Evolutionary conservation across 1,140 invertebrate species (phyloP).

Genomic region (Caenorhabditis remanei): DNA sequence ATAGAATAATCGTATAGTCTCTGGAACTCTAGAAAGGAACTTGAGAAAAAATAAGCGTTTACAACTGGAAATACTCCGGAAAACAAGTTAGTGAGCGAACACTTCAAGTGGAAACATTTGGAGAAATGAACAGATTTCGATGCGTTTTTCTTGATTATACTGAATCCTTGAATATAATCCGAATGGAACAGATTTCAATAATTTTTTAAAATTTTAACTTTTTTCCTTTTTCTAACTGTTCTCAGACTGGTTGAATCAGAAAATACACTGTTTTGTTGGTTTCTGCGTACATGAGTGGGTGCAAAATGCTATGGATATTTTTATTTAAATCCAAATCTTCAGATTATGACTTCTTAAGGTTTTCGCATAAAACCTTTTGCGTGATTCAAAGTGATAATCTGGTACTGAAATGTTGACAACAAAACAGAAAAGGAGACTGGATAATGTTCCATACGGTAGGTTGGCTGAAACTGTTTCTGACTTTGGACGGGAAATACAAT

Average conservation of each 20-base stretch:
- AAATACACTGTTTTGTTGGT: no score
- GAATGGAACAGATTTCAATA: no score
- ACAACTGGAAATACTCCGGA: not conserved
- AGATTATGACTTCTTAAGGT: conserved; percentile 3
- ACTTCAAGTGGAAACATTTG: not conserved
- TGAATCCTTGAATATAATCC: not conserved
- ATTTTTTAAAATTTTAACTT: no score
- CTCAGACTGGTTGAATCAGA: no score
- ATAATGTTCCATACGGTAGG: no score
- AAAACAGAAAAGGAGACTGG: not conserved
- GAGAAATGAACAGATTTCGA: not conserved
- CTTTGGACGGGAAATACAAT: no score
- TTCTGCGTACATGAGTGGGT: not conserved
- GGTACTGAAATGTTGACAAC: not conserved
- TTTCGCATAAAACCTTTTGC: not conserved
- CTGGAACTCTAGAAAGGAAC: not conserved
- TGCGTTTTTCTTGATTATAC: not conserved
- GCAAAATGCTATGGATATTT: not conserved
- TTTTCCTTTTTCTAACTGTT: no score
- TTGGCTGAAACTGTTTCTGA: no score
- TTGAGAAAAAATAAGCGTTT: not conserved
- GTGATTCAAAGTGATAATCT: not conserved
- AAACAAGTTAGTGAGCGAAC: not conserved
- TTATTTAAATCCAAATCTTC: not conserved
- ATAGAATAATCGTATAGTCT: not conserved